phyloP scores from a whole-genome alignment of 2,797 vertebrate genomes.

The Microcaecilia unicolor region DNA sequence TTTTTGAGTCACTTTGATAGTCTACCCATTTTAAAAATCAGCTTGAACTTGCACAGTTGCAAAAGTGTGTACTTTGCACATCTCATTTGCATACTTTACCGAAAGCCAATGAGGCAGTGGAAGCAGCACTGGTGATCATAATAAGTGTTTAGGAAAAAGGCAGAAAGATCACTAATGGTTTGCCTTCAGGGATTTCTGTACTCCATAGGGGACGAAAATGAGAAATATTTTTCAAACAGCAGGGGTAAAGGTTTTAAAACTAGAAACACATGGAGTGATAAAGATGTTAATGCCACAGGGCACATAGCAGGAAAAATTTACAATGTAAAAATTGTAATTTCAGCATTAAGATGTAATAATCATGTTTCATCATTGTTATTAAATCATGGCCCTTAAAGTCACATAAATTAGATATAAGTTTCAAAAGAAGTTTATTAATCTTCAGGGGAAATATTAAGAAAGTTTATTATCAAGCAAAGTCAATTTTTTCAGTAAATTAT shows the following conservation, averaged over 20 bases:
- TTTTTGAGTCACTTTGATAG: slow-evolving; percentile 97
- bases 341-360: slow-evolving; percentile 99
- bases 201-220: slow-evolving; percentile 99
- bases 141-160: slow-evolving; percentile 99
- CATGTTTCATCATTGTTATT: slow-evolving; percentile 98
- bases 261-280: slow-evolving; percentile 99
- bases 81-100: slow-evolving; percentile 99
- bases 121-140: slow-evolving; percentile 95
- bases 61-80: slow-evolving; percentile 98
- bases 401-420: slow-evolving; percentile 80
- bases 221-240: slow-evolving; percentile 99
- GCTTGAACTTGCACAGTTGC: slow-evolving; percentile 98
- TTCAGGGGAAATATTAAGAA: slow-evolving; percentile 62
- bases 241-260: slow-evolving; percentile 99
- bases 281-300: slow-evolving; percentile 99
- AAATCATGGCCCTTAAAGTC: slow-evolving; percentile 94
- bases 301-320: slow-evolving; percentile 83
- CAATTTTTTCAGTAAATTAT: too few species aligned
- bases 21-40: slow-evolving; percentile 91
- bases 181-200: slow-evolving; percentile 99
- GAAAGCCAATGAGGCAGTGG: slow-evolving; percentile 99
- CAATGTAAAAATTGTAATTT: slow-evolving; percentile 97
- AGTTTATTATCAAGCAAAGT: slow-evolving; percentile 59
- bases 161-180: slow-evolving; percentile 99
- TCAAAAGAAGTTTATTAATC: slow-evolving; percentile 71